phyloP scores from a whole-genome alignment of 2,113 vertebrate species.

The Numida meleagris region DNA sequence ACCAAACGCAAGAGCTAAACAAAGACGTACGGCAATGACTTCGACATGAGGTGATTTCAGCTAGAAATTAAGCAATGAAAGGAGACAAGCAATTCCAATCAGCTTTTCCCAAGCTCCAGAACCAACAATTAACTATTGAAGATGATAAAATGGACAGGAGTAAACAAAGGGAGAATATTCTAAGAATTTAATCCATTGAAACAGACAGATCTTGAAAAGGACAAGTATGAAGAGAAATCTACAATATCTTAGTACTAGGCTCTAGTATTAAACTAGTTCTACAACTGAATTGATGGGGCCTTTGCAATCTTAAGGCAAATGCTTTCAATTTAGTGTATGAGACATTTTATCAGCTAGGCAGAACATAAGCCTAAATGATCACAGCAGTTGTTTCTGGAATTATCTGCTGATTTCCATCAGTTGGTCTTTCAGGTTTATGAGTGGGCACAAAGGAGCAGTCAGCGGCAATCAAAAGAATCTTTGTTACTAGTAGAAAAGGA shows the following conservation, averaged over 20 bases:
- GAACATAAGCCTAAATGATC: background rate
- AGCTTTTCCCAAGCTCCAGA: background rate
- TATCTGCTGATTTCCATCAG: background rate
- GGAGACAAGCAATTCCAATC: background rate
- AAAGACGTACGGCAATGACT: background rate
- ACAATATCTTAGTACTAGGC: background rate
- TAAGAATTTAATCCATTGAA: background rate
- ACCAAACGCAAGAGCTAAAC: background rate
- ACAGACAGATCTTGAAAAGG: background rate
- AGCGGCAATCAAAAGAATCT: background rate
- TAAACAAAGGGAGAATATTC: background rate
- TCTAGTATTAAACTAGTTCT: background rate
- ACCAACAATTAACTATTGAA: background rate
- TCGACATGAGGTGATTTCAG: background rate
- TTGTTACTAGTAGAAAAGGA: background rate
- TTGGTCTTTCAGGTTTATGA: background rate
- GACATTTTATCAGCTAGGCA: background rate
- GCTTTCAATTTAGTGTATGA: background rate
- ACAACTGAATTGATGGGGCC: background rate
- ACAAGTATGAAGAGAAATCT: background rate
- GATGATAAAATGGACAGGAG: background rate
- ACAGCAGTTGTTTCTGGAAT: background rate
- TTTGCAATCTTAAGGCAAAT: background rate
- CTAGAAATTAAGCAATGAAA: background rate
- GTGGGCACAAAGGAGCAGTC: background rate